Conservation (phyloP, 2,113 vertebrate genomes). For the Circaetus cinerascens region DNA sequence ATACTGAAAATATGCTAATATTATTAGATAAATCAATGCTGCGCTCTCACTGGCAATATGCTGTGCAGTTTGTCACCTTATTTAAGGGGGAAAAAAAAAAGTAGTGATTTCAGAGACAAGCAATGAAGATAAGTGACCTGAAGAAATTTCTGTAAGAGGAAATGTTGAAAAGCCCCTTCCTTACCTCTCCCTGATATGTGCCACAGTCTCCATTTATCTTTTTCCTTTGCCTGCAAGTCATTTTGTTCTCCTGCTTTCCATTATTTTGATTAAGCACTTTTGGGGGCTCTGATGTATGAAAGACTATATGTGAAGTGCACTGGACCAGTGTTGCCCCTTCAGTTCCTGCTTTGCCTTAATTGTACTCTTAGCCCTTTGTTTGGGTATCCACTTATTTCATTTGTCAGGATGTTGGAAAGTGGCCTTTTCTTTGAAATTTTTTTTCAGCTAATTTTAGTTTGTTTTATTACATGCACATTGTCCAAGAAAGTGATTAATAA, state of each 20-base stretch:
- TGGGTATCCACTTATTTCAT: neutral
- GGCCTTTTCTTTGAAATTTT: constrained; percentile 49
- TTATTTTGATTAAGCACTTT: constrained; percentile 16
- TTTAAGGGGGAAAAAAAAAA: fast-evolving
- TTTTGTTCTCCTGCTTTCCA: neutral
- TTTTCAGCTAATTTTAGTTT: constrained; percentile 41
- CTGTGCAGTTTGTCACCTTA: neutral
- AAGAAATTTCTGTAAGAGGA: neutral
- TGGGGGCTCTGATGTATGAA: constrained; percentile 39
- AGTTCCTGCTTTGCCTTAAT: constrained; percentile 40
- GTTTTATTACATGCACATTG: constrained; percentile 37
- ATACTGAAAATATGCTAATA: neutral
- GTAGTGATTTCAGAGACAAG: neutral
- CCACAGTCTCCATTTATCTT: neutral
- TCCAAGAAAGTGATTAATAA: constrained; percentile 53
- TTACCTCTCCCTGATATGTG: neutral
- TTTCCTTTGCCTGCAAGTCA: neutral
- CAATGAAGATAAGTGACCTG: neutral
- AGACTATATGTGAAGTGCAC: neutral
- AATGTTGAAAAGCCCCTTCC: neutral
- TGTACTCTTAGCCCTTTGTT: constrained; percentile 49
- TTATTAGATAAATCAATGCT: neutral
- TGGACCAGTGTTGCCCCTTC: constrained; percentile 18
- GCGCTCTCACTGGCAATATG: neutral
- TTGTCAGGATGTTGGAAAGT: constrained; percentile 61